Percentiles rank a stretch among this genome's conserved stretches.
Conservation (phyloP, 2,797 vertebrate genomes). For the Labeo calbasu region DNA sequence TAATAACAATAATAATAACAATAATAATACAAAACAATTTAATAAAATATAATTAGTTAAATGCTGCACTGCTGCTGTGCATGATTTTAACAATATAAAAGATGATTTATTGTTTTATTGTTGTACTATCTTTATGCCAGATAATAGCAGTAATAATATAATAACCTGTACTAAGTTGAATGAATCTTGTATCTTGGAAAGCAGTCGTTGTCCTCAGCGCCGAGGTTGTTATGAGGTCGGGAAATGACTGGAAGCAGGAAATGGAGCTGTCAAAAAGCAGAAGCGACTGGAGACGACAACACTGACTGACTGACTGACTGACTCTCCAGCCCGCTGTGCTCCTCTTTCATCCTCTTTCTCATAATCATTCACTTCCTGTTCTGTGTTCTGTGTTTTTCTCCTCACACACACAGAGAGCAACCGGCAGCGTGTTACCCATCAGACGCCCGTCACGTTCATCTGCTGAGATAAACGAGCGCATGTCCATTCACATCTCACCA, state of each 20-base stretch:
- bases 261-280: constrained; percentile 13
- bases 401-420: not conserved
- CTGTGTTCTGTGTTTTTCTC: not conserved
- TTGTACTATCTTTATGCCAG: not conserved
- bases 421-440: not conserved
- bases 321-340: not conserved
- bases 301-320: constrained; percentile 1
- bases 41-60: not conserved
- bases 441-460: not conserved
- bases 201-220: not conserved
- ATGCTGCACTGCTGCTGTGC: not conserved
- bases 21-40: too few species aligned
- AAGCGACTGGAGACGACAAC: constrained; percentile 6
- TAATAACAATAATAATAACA: not conserved
- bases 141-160: not conserved
- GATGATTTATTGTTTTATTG: not conserved
- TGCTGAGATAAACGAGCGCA: not conserved
- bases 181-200: not conserved
- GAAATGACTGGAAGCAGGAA: not conserved
- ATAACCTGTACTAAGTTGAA: not conserved
- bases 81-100: not conserved
- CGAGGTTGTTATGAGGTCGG: not conserved
- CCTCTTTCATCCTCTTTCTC: not conserved
- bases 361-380: not conserved
- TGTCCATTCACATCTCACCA: not conserved